Percentiles rank a stretch among this genome's conserved stretches.
These are phyloP conservation scores for Daboia siamensis DNA, from an alignment of 2,113 vertebrate species.

Conservation along the genomic window DNA sequence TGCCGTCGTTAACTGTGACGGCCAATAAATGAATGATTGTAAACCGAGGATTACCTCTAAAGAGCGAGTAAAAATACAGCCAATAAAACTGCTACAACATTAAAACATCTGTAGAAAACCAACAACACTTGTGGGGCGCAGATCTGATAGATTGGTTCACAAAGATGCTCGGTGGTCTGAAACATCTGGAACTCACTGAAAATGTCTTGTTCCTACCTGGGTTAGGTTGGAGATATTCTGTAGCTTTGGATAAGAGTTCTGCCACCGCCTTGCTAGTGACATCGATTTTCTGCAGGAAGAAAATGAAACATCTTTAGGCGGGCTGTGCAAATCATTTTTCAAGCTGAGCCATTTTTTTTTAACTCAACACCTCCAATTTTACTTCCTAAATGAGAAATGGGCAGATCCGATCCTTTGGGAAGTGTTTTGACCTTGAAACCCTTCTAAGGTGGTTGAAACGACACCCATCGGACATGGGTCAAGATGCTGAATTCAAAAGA, in stretches of 20 bases:
- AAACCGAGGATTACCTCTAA: neutral
- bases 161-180: accelerated
- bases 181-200: neutral
- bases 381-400: neutral
- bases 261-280: conserved; percentile 89
- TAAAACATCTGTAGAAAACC: neutral
- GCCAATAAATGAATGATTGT: neutral
- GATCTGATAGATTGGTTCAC: neutral
- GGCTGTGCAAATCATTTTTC: neutral
- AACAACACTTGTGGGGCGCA: neutral
- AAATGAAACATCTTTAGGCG: neutral
- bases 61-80: neutral
- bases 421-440: neutral
- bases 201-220: conserved; percentile 75
- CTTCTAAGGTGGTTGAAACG: neutral
- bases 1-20: neutral
- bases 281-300: conserved; percentile 87
- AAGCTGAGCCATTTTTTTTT: neutral
- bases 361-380: neutral
- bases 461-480: neutral
- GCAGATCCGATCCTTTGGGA: neutral
- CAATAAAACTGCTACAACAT: neutral
- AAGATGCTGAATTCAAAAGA: neutral
- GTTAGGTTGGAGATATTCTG: conserved; percentile 94
- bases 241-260: conserved; percentile 88